phyloP scores from a whole-genome alignment of 2,113 vertebrate genomes.

The Toxostoma redivivum region DNA sequence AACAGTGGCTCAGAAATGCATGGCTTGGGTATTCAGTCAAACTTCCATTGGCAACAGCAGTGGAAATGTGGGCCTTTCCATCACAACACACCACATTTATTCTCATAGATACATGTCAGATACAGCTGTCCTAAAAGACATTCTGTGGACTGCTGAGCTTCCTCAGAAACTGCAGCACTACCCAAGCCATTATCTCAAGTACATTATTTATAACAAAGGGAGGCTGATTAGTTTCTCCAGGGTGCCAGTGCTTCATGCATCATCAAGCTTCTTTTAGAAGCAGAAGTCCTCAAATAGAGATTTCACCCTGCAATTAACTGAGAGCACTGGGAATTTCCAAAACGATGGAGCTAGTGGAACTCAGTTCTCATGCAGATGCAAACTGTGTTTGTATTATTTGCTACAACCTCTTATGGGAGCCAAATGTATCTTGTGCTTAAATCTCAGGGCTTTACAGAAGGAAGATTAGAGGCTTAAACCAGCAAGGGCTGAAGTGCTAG shows the following conservation, averaged over 20 bases:
- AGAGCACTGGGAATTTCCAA: slow-evolving; percentile 31
- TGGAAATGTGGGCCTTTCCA: not conserved
- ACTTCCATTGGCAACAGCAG: not conserved
- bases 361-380: not conserved
- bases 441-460: not conserved
- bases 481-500: not conserved
- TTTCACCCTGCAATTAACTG: slow-evolving; percentile 30
- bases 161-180: not conserved
- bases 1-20: not conserved
- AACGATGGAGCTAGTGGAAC: not conserved
- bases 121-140: not conserved
- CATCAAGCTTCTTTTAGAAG: slow-evolving; percentile 43
- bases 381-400: slow-evolving; percentile 10
- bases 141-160: not conserved
- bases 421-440: not conserved
- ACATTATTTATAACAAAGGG: slow-evolving; percentile 44
- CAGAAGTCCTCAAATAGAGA: slow-evolving; percentile 26
- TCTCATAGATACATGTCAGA: not conserved
- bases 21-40: not conserved
- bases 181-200: not conserved
- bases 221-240: slow-evolving; percentile 52
- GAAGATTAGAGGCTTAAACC: not conserved
- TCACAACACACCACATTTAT: not conserved
- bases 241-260: slow-evolving; percentile 27
- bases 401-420: not conserved